Base-by-base conservation (phyloP, 2,888 invertebrate genomes). In the Cenopis cana region DNA sequence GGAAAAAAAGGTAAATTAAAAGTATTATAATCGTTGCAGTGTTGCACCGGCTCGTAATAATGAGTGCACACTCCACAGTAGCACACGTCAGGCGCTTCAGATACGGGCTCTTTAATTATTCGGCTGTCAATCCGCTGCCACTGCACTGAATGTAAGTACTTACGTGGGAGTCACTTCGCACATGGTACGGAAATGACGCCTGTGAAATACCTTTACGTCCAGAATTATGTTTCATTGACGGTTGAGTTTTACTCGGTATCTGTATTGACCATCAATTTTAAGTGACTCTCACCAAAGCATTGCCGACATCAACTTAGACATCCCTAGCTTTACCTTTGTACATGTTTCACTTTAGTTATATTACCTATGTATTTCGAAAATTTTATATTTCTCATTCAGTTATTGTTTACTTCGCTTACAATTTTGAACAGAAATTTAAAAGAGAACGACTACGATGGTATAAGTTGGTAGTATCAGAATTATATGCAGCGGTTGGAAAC, bases 91-190 rank as follows among this genome's bases (percentile, higher is more conserved):
- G 81, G 73, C 69, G 68, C 77, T 74, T 77, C 76, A 76, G 78
- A 80, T 84, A 83, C 78, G 70, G 74, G 76, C 73, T 77, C 80
- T 79, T 81, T 83, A 84, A 86, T 86, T 85, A 84, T 81, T 82
- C 79, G 78, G 78, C 80, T 82, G 81, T 81, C 81, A 81, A 84
- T 81, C 80, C 79, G 79, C 81, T 81, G 82, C 76, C 50, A 38
- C 55, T 17, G 69, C 50, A 38, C 55, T 17, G 69, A n/a, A 8
- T 11, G 50, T 50, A 50, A 3, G 3, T 8, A 11, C 14, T 12
- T 20, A 74, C 78, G 80, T 75, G 74, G 68, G 73, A 73, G 69
- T 54, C 18, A 18, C 18, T 50, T 17, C 50, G 50, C 50, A 72
- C 72, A 74, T 74, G 70, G 66, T 73, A 70, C 73, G 70, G 52